phyloP scores from a whole-genome alignment of 2,888 invertebrate genomes.

The Melolontha melolontha region DNA sequence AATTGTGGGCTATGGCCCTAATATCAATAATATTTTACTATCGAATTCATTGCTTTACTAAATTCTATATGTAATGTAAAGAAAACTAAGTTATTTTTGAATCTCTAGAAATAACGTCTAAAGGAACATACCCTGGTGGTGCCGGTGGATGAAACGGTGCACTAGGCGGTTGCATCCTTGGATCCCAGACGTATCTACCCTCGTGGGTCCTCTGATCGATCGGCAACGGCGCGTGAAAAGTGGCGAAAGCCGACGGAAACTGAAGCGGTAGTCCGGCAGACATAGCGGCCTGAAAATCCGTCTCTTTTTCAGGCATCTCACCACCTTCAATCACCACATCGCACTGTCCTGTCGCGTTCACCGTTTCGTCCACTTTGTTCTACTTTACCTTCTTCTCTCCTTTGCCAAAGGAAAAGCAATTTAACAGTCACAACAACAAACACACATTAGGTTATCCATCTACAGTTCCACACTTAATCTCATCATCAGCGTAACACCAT shows the following conservation, averaged over 20 bases:
- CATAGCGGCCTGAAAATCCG: constrained; percentile 63
- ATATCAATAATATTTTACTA: too few species aligned
- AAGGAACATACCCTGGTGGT: constrained; percentile 57
- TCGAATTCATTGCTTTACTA: too few species aligned
- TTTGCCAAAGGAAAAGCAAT: constrained; percentile 3
- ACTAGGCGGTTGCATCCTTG: constrained; percentile 62
- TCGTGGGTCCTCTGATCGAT: constrained; percentile 71
- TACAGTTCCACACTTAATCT: too few species aligned
- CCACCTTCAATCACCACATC: constrained; percentile 39
- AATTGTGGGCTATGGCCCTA: too few species aligned
- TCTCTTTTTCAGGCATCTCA: constrained; percentile 65
- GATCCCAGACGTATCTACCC: constrained; percentile 64
- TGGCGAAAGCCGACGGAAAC: constrained; percentile 67
- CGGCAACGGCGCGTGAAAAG: constrained; percentile 71
- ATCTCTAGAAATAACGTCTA: too few species aligned
- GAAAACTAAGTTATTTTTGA: too few species aligned
- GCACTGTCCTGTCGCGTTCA: constrained; percentile 31
- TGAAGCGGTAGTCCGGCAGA: constrained; percentile 64
- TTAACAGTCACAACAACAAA: constrained; percentile 11
- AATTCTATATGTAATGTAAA: too few species aligned
- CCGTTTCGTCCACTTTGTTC: constrained; percentile 21
- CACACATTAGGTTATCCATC: constrained; percentile 3
- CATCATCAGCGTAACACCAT: constrained; percentile 12
- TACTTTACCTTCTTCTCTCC: constrained; percentile 2
- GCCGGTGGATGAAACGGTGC: constrained; percentile 59